Evolutionary conservation across 2,888 invertebrate genomes (phyloP), one percentile per base, ranked within the genome.

Genomic region (Chloroclystis v-ata): DNA sequence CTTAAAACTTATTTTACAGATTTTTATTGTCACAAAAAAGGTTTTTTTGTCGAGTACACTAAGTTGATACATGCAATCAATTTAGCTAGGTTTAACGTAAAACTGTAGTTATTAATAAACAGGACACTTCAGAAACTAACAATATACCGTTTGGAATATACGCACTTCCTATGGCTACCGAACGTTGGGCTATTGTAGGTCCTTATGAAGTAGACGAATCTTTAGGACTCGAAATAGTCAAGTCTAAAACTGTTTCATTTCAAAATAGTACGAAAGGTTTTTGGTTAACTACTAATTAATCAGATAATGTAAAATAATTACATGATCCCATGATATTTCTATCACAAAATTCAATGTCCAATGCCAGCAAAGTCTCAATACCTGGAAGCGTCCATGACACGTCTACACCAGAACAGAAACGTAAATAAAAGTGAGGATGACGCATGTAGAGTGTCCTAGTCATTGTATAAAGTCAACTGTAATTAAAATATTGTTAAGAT

Each of bases 1-100:
- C n/a, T n/a, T n/a, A n/a, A n/a, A n/a, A n/a, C n/a, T n/a, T n/a
- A 89, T 66, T 90, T 91, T 64, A 71, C 67, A 11, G 89, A 89
- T 63, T 76, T 91, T 37, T 75, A 82, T 42, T 89, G 91, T 61
- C 75, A 72, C 47, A 78, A 75, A 32, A 83, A 76, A 60, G 82
- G 89, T 0, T 89, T 89, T 62, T 88, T 89, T 44, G 89, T 91
- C 1, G 89, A 87, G 67, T 72, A 81, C 61, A 87, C 83, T 46
- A 86, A 89, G 61, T 76, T 91, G 54, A 59, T 83, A 33, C 80
- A 78, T 51, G 82, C 89, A 24, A 82, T 89, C 25, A 72, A 77
- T 50, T 81, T 89, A 30, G 87, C 90, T 6, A 74, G 81, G 46
- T 56, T 69, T n/a, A 73, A 10, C 68, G 73, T 4, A 85, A 84